Evolutionary conservation across 2,113 vertebrate species (phyloP).

Genomic region (Thomomys bottae): DNA sequence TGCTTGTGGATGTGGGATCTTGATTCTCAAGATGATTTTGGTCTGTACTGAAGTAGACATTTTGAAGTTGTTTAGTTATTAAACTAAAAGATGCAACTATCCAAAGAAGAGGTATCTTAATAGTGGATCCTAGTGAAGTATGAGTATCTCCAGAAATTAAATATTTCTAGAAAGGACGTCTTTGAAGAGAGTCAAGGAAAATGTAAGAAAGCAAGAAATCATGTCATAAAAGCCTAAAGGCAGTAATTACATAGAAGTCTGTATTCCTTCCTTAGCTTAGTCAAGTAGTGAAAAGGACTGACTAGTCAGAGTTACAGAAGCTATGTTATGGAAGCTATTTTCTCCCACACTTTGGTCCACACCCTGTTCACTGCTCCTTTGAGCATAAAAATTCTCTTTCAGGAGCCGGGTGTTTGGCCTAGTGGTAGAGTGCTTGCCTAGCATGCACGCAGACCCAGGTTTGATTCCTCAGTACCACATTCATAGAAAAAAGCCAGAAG

Average conservation of each 20-base stretch:
- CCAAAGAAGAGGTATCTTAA: background rate
- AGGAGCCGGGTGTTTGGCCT: too few relatives aligned
- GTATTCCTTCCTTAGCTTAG: background rate
- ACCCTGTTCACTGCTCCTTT: background rate
- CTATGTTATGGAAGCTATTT: background rate
- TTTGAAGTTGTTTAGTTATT: background rate
- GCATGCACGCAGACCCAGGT: too few relatives aligned
- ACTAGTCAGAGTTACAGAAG: background rate
- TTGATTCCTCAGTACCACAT: too few relatives aligned
- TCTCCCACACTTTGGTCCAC: background rate
- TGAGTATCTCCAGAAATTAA: background rate
- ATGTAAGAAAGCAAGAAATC: constrained; percentile 10
- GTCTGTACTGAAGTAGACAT: background rate
- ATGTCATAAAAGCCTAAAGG: background rate
- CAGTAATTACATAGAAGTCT: background rate
- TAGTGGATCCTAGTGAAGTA: background rate
- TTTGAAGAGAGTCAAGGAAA: background rate
- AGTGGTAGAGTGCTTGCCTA: too few relatives aligned
- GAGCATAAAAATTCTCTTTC: too few relatives aligned
- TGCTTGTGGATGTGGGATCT: background rate
- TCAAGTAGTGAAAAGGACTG: background rate
- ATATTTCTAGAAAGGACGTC: background rate
- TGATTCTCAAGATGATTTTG: constrained; percentile 20
- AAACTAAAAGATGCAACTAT: background rate
- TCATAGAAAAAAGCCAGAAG: too few relatives aligned